Conservation (phyloP, 2,113 vertebrate species). For the Taxidea taxus region DNA sequence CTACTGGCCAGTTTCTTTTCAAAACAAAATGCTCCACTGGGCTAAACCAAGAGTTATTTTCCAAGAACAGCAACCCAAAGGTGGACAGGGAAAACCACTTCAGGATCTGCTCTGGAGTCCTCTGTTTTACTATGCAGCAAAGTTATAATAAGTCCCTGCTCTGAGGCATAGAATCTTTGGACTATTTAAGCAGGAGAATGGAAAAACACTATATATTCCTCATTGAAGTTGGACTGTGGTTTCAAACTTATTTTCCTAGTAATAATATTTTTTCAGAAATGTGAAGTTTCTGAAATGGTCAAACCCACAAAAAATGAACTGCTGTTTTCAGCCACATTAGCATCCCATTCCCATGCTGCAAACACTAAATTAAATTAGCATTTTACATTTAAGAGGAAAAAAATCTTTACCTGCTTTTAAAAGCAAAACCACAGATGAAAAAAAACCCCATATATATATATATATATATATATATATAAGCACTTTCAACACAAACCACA, state of each 20-base stretch:
- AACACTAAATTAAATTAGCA: slow-evolving; percentile 77
- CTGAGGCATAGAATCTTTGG: not conserved
- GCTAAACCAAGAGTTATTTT: not conserved
- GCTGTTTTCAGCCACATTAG: slow-evolving; percentile 63
- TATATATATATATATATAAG: not conserved
- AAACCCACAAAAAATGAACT: slow-evolving; percentile 70
- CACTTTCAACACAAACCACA: slow-evolving; percentile 58
- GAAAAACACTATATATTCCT: slow-evolving; percentile 59
- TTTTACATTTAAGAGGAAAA: slow-evolving; percentile 71
- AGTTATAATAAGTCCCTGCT: slow-evolving; percentile 30
- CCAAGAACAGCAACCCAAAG: slow-evolving; percentile 41
- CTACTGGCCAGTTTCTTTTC: not conserved
- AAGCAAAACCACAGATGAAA: slow-evolving; percentile 58
- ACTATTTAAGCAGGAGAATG: slow-evolving; percentile 49
- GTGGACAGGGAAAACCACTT: not conserved
- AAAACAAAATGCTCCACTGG: not conserved
- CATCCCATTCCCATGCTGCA: slow-evolving; percentile 69
- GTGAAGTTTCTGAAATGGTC: slow-evolving; percentile 67
- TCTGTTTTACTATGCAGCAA: not conserved
- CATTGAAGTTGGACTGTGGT: slow-evolving; percentile 46
- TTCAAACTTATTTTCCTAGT: slow-evolving; percentile 69
- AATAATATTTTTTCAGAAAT: slow-evolving; percentile 71
- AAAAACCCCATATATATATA: not conserved
- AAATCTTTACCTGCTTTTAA: slow-evolving; percentile 66
- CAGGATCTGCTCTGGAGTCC: not conserved